Percentiles rank a stretch among this genome's conserved stretches.
These are phyloP conservation scores for Dryas iulia DNA, from an alignment of 1,140 invertebrate species.

Conservation along the genomic window DNA sequence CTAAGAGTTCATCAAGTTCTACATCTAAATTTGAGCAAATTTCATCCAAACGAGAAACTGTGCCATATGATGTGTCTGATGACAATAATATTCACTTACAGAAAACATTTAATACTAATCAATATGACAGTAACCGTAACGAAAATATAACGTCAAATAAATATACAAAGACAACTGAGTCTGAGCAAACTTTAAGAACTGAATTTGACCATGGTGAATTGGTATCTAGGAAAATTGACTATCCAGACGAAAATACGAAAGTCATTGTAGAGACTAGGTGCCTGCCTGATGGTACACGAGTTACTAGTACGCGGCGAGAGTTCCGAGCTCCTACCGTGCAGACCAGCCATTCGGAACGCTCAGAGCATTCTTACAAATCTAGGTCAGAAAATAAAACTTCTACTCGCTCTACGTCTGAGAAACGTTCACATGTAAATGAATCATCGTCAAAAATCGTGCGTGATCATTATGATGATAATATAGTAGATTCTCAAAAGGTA, in stretches of 20 bases:
- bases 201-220: conserved; percentile 65
- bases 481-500: conserved; percentile 61
- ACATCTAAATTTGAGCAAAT: conserved; percentile 69
- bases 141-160: conserved; percentile 41
- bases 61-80: conserved; percentile 53
- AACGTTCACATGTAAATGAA: conserved; percentile 47
- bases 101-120: conserved; percentile 19
- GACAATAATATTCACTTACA: conserved; percentile 43
- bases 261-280: conserved; percentile 83
- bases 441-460: conserved; percentile 47
- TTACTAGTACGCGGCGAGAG: conserved; percentile 84
- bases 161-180: conserved; percentile 44
- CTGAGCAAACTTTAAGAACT: conserved; percentile 47
- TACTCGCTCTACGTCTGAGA: conserved; percentile 44
- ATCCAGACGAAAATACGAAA: conserved; percentile 83
- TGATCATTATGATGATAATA: conserved; percentile 50
- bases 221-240: conserved; percentile 81
- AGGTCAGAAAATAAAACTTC: conserved; percentile 56
- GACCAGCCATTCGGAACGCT: conserved; percentile 48
- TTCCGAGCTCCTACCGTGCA: conserved; percentile 73
- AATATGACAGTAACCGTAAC: conserved; percentile 46
- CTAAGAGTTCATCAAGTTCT: conserved; percentile 72
- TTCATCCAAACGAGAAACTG: conserved; percentile 59
- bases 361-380: conserved; percentile 47
- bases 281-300: conserved; percentile 83